Base-by-base conservation (phyloP, 1,140 invertebrate species). In the Ptiloglossa arizonensis region DNA sequence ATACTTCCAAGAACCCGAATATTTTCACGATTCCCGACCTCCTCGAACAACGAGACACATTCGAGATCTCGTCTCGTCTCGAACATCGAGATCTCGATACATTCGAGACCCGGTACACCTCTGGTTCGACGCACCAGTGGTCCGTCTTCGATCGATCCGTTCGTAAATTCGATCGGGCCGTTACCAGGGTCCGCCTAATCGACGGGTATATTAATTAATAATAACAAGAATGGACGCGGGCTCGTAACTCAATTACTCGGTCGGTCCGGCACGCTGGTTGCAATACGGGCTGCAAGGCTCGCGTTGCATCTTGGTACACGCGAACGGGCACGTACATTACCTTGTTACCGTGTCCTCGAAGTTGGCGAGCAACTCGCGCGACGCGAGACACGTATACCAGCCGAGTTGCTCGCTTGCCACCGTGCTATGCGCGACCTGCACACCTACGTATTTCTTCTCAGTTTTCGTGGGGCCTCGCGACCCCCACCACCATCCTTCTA, bases 311-410 rank as follows among this genome's bases (percentile, higher is more conserved):
- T 77, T 46, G 56, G 22, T 54, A 52, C 74, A 78, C 73, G 72
- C 66, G 78, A 69, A 32, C 66, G 57, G n/a, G 48, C 59, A n/a
- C 52, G 76, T 60, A 59, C 76, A 75, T 84, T 83, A 80, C 70
- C 81, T 74, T 52, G 81, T 84, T 84, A 83, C 67, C 50, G 70
- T 60, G 71, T 79, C 52, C 69, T 67, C 77, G 44, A 83, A 84
- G 67, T 83, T 79, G 48, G 35, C 66, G 41, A 44, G 52, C 46
- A 77, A 71, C 73, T 57, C 54, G 56, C 54, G 56, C 13, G 74
- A 1, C 50, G 29, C 27, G 46, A 27, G 67, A 76, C 46, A 71
- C 46, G 19, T 73, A 44, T 54, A 77, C 66, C 46, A 17, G 56
- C 6, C 27, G 71, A 77, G 27, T 77, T 71, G 15, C 35, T 15